A percentile compares a stretch with the other conserved stretches of the same genome.
Evolutionary conservation across 2,113 vertebrate genomes (phyloP).

Genomic region (Turdus rufiventris): DNA sequence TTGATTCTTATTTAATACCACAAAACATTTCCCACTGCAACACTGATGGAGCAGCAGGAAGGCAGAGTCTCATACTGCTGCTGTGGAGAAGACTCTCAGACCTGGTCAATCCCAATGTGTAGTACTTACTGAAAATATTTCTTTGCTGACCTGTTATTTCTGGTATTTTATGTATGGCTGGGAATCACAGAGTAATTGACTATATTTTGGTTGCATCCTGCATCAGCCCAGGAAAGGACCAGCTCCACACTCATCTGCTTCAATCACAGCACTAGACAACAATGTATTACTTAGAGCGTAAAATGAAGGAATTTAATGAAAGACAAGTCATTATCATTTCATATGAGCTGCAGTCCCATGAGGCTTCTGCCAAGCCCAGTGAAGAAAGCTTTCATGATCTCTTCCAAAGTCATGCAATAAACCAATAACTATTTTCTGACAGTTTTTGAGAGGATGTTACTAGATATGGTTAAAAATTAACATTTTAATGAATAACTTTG

Average conservation of each 20-base stretch:
- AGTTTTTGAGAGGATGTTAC: not conserved
- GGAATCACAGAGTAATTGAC: not conserved
- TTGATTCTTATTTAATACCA: not conserved
- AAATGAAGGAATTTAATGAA: not conserved
- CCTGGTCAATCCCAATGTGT: not conserved
- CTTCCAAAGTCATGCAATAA: not conserved
- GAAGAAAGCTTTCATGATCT: not conserved
- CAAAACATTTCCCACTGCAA: not conserved
- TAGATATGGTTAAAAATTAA: not conserved
- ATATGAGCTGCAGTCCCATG: not conserved
- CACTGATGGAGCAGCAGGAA: not conserved
- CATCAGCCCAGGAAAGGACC: not conserved
- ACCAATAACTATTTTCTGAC: not conserved
- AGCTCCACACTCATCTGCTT: not conserved
- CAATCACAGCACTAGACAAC: not conserved
- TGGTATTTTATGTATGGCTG: not conserved
- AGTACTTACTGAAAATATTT: not conserved
- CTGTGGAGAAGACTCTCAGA: not conserved
- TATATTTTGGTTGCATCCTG: not conserved
- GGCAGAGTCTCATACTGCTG: not conserved
- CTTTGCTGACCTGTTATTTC: not conserved
- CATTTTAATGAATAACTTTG: not conserved
- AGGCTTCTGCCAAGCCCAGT: not conserved
- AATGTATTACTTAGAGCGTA: not conserved
- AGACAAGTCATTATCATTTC: not conserved